Base-by-base conservation (phyloP, 2,113 vertebrate genomes). In the Pachypanchax playfairii region DNA sequence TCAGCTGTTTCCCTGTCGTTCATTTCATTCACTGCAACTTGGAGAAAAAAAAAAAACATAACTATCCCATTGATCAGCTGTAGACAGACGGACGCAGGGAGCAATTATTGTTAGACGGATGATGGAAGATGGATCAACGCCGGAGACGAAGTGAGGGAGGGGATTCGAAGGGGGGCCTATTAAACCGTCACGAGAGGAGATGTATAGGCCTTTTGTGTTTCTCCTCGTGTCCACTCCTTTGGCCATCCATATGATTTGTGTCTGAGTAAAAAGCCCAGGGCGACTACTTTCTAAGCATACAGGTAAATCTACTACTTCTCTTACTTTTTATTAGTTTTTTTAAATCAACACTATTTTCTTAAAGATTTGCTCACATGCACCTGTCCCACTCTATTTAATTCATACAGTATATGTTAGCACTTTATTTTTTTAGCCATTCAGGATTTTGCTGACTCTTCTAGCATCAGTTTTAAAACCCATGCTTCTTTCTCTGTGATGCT, bases 161-260 rank as follows among this genome's bases (percentile, higher is more conserved):
- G 81, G 75, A 81, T 88, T 81, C 75, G 60, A 74, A 84, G 75
- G 62, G 80, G 62, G 80, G 76, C 70, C 82, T 72, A 85, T 90
- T 86, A 90, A 90, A 84, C 80, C 75, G 84, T 84, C 87, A 85
- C 76, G 75, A 85, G 64, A 33, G 26, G 79, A 87, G 83, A 90
- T 76, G 62, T 85, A 87, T 86, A 56, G 66, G 65, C 54, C 75
- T 59, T 70, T 77, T 72, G 73, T 33, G 84, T 83, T 87, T 86
- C 79, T 75, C 70, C 79, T 72, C 57, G 47, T 59, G 65, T 83
- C 69, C 65, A 60, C 68, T 87, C 80, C 82, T 84, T 78, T 57
- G 79, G 80, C 80, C 24, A 83, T 84, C 80, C 70, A 53, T 75
- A 77, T 82, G 87, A 88, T 87, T 86, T 88, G 84, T 87, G 80